These are phyloP conservation scores for Dryobotodes eremita DNA, from an alignment of 2,888 invertebrate genomes.

Conservation along the genomic window DNA sequence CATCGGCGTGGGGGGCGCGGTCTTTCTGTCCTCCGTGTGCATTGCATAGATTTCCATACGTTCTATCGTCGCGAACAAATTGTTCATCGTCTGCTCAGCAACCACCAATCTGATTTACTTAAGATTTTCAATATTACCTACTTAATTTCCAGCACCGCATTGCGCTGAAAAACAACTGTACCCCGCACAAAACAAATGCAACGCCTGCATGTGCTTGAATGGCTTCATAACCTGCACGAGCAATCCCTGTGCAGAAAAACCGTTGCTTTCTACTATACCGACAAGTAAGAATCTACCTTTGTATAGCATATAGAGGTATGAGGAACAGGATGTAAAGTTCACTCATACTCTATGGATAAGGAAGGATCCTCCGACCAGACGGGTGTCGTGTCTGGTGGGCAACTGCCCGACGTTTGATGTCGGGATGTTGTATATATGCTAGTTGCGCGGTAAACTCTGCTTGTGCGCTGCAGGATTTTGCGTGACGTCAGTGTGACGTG, in stretches of 20 bases:
- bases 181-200: constrained; percentile 36
- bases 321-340: no score
- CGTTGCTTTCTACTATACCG: not conserved
- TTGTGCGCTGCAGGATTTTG: no score
- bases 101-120: not conserved
- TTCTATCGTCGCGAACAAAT: not conserved
- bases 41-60: not conserved
- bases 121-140: not conserved
- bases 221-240: constrained; percentile 22
- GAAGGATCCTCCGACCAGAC: no score
- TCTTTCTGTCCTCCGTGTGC: not conserved
- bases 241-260: constrained; percentile 8
- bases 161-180: constrained; percentile 10
- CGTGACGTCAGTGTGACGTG: no score
- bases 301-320: no score
- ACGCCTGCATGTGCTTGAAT: constrained; percentile 16
- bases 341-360: no score
- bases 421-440: no score
- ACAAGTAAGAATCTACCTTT: not conserved
- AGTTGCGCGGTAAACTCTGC: no score
- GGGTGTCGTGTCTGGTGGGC: no score
- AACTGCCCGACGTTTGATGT: no score
- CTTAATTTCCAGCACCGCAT: constrained; percentile 17
- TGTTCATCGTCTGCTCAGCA: not conserved
- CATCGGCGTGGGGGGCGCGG: not conserved